Base-by-base conservation (phyloP, 2,797 vertebrate species). In the Huso huso region DNA sequence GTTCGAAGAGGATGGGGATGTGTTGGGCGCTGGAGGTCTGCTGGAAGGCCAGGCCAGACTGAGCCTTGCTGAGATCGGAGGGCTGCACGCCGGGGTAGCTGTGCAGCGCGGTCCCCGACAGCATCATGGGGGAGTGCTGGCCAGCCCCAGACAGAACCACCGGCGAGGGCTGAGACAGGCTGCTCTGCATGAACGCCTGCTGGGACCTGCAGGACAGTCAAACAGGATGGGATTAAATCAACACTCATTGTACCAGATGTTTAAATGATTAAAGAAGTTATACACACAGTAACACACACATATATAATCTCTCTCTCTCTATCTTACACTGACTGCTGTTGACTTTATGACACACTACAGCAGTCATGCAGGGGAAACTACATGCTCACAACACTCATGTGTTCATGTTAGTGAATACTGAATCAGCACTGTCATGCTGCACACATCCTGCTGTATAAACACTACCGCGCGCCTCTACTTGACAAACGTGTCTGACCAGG, bases 151-250 rank as follows among this genome's bases (percentile, higher is more conserved):
- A 91, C 60, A 91, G 83, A 53, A 91, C 88, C 48, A 91, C 81
- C 8, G 80, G 83, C 1, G 91, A 99, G 1, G 94, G 92, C 81
- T 99, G 97, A 13, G 97, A 97, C 50, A 99, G 83, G 74, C 84
- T 94, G 84, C 90, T 96, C 68, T 98, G 97, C 92, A 99, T 95
- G 81, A 98, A 99, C 0, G 97, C 93, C 79, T 98, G 96, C 79
- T 99, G 97, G 9, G 97, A 98, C 82, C 97, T 99, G 79, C 10
- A 66, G 50, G 61, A 67, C 57, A 68, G 63, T 11, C 0, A 51
- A 23, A 60, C 8, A 65, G 51, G 2, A 51, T 4, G 23, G 23
- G 23, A 37, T 37, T 37, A 37, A 37, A 37, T 37, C 23, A 0
- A 72, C 2, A 72, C 2, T 7, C 1, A 10, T 6, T 48, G 13